Evolutionary conservation across 1,140 invertebrate species (phyloP), one percentile per base, ranked within the genome.

Genomic region (Ephestia elutella): DNA sequence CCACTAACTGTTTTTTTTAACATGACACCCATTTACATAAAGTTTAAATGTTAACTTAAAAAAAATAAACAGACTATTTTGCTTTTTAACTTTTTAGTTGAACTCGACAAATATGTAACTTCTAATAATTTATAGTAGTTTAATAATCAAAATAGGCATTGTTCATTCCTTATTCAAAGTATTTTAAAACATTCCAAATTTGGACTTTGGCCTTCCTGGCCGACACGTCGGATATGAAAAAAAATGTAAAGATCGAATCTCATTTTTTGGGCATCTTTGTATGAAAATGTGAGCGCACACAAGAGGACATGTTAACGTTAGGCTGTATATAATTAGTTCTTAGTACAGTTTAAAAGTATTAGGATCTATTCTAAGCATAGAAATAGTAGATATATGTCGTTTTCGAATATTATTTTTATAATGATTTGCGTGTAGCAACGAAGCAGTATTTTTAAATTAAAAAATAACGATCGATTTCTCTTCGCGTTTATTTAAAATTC

Each of bases 371-470:
- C 68, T 82, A 83, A 82, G 81, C 55, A 75, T 83, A 82, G 80
- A 69, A 49, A 69, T 70, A 64, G 76, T 75, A 75, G 68, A 71
- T 59, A 74, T 54, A 72, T 77, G 78, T 80, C 72, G 32, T 69
- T 71, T 80, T 75, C 63, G 65, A 80, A 75, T 78, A 71, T 82
- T 75, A 70, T 78, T 80, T 78, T 77, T 74, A 67, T 72, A 71
- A 71, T 75, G 51, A 80, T 87, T 85, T 85, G 80, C 76, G 63
- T 59, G 69, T 78, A 78, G 79, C 82, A 84, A 80, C 84, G 81
- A 87, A 82, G 54, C 77, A 80, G 81, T 86, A 85, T 87, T 82
- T 63, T 71, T n/a, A n/a, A n/a, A n/a, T 63, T 63, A 57, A 73
- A 57, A 60, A 67, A 60, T 49, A n/a, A 63, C 10, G n/a, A 30